Evolutionary conservation across 2,797 vertebrate species (phyloP).

Genomic region (Pachyuromys duprasi): DNA sequence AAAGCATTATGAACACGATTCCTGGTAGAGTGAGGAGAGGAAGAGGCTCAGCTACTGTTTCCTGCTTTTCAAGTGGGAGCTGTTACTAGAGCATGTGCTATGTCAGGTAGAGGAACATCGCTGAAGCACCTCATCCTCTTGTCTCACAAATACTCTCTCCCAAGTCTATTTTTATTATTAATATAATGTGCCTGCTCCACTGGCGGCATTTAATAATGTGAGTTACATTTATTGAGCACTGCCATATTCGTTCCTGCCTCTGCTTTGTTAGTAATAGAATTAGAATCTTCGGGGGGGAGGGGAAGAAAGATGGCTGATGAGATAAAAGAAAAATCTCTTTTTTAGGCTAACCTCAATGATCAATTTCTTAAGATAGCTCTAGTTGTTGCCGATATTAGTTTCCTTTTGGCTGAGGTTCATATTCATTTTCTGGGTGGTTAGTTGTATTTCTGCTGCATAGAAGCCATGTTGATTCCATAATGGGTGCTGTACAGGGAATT

Average conservation of each 20-base stretch:
- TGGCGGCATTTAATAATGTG: background rate
- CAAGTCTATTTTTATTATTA: background rate
- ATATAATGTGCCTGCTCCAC: background rate
- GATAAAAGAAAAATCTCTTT: background rate
- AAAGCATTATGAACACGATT: background rate
- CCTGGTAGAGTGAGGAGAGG: background rate
- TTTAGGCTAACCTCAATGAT: background rate
- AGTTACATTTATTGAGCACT: background rate
- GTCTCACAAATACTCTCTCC: background rate
- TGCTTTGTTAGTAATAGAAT: constrained; percentile 5
- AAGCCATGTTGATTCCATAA: background rate
- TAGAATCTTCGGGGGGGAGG: background rate
- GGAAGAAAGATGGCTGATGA: background rate
- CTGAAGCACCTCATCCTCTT: background rate
- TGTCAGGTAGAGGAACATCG: background rate
- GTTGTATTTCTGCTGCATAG: background rate
- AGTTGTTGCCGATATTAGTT: background rate
- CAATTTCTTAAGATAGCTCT: background rate
- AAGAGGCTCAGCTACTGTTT: fast-evolving
- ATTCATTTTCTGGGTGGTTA: background rate
- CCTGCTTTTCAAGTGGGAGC: background rate
- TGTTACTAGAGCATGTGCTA: background rate
- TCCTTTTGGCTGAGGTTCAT: constrained; percentile 38
- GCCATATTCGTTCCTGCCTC: background rate
- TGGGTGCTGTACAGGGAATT: background rate